Conservation (phyloP, 1,140 invertebrate genomes). For the Drosophila fuyamai region DNA sequence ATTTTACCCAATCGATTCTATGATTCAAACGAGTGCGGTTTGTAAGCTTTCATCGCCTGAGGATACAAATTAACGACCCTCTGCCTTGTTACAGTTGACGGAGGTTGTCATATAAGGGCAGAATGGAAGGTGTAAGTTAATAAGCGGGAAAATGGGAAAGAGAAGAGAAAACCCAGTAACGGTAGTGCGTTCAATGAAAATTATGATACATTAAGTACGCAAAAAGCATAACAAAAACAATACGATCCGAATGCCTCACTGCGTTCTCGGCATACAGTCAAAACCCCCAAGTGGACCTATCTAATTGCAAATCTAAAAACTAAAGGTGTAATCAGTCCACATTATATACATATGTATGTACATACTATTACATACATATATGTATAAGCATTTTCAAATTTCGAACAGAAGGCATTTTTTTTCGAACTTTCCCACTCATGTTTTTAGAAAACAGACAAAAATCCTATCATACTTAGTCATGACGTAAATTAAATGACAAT, state of each 20-base stretch:
- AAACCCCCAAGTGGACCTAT: neutral
- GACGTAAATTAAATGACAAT: too few relatives aligned
- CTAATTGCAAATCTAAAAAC: neutral
- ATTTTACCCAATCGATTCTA: too few relatives aligned
- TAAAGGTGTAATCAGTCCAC: neutral
- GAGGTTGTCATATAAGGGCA: conserved; percentile 42
- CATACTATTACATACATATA: too few relatives aligned
- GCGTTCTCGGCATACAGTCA: conserved; percentile 5
- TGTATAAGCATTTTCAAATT: too few relatives aligned
- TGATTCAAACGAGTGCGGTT: too few relatives aligned
- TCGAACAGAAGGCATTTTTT: too few relatives aligned
- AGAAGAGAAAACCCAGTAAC: conserved; percentile 7
- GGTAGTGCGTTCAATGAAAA: conserved; percentile 51
- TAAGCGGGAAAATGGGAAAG: neutral
- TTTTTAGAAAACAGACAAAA: too few relatives aligned
- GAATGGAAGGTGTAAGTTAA: conserved; percentile 24
- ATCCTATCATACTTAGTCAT: too few relatives aligned
- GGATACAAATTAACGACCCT: too few relatives aligned
- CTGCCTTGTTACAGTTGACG: conserved; percentile 39
- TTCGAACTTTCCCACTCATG: too few relatives aligned
- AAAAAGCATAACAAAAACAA: conserved; percentile 55
- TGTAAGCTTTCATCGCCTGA: too few relatives aligned
- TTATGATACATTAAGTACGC: conserved; percentile 36
- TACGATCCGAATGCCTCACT: conserved; percentile 43
- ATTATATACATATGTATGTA: too few relatives aligned